Evolutionary conservation across 2,888 invertebrate genomes (phyloP), one percentile per base, ranked within the genome.

Genomic region (Platycnemis pennipes): DNA sequence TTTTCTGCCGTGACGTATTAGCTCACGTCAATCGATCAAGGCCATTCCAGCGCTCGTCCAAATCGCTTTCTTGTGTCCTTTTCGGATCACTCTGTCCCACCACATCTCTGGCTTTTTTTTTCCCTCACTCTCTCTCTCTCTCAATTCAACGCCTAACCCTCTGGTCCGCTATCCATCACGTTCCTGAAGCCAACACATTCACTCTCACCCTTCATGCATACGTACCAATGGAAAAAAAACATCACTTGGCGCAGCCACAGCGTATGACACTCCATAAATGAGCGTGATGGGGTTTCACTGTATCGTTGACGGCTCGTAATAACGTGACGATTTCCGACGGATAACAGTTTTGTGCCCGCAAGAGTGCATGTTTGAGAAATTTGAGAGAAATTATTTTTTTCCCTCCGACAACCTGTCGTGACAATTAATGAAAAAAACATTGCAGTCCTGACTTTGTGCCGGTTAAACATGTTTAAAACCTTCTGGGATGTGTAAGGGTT

Each of bases 291-390:
- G 31, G 77, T 77, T 77, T 77, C 37, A 77, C 31, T 77, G 77
- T 77, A 77, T 77, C 37, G 77, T 37, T 77, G 77, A 77, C 37
- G 77, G 77, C 31, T 77, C 77, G 77, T 77, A 77, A 77, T 77
- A 77, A 77, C 37, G 77, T 77, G 77, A 37, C 77, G 37, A 77
- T 77, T 77, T 77, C 37, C 37, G 11, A 37, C n/a, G 26, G 63
- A 16, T 2, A 1, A 8, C 63, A 22, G 26, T n/a, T n/a, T n/a
- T n/a, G n/a, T n/a, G n/a, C n/a, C n/a, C n/a, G n/a, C n/a, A n/a
- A n/a, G n/a, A n/a, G n/a, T n/a, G n/a, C n/a, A n/a, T n/a, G n/a
- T n/a, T n/a, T n/a, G n/a, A n/a, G n/a, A n/a, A n/a, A n/a, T n/a
- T n/a, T n/a, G n/a, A n/a, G n/a, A n/a, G n/a, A n/a, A n/a, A n/a